These are phyloP conservation scores for Rattus rattus DNA, from an alignment of 2,113 vertebrate genomes.

Conservation along the genomic window DNA sequence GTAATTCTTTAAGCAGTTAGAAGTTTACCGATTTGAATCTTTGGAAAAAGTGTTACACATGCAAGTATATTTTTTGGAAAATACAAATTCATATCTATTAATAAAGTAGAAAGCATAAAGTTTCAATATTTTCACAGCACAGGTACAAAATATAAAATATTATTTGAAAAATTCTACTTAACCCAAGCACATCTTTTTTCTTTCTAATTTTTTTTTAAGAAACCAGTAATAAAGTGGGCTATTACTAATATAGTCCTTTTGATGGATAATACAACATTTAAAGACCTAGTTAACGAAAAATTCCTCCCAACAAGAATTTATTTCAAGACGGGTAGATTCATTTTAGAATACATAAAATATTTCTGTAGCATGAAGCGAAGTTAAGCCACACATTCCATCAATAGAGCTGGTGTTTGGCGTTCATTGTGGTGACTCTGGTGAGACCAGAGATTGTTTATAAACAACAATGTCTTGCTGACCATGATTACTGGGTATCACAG, in stretches of 20 bases:
- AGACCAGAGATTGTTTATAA: conserved; percentile 2
- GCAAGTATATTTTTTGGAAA: conserved; percentile 30
- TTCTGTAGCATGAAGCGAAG: background rate
- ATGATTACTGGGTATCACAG: background rate
- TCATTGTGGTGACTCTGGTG: conserved; percentile 8
- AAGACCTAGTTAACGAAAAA: conserved; percentile 35
- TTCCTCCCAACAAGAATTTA: conserved; percentile 41
- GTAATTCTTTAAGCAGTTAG: conserved; percentile 25
- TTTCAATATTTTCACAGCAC: conserved; percentile 54
- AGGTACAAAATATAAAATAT: background rate
- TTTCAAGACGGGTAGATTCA: conserved; percentile 26
- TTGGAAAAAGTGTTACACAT: conserved; percentile 28
- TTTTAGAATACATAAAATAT: conserved; percentile 27
- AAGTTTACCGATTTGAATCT: conserved; percentile 25
- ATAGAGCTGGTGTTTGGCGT: conserved; percentile 20
- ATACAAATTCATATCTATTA: conserved; percentile 39
- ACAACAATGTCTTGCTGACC: conserved; percentile 16
- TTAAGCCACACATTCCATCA: conserved; percentile 23
- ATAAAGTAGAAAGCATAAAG: background rate
- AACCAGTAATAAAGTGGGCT: background rate
- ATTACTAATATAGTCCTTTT: conserved; percentile 39
- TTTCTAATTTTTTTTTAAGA: background rate
- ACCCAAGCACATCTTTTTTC: background rate
- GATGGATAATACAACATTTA: conserved; percentile 33
- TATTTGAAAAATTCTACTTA: background rate